These are phyloP conservation scores for Calidris pygmaea DNA, from an alignment of 2,113 vertebrate genomes.

Conservation along the genomic window DNA sequence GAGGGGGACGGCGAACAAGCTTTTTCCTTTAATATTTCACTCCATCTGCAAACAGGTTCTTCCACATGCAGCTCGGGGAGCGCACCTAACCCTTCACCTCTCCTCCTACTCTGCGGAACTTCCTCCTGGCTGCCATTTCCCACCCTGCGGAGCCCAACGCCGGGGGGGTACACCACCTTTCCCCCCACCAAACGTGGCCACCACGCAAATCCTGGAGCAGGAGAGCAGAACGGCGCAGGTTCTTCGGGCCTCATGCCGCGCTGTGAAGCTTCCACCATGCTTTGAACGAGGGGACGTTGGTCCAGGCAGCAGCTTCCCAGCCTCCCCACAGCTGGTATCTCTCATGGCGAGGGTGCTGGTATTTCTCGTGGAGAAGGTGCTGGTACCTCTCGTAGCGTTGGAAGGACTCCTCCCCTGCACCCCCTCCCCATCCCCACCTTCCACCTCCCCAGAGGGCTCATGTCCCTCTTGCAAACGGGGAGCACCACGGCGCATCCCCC, in stretches of 20 bases:
- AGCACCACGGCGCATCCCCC: background rate
- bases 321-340: background rate
- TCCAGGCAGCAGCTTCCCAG: background rate
- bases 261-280: rapidly evolving
- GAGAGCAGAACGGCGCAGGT: background rate
- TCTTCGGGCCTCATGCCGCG: background rate
- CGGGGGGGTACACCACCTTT: background rate
- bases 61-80: background rate
- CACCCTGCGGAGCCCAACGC: rapidly evolving
- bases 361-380: rapidly evolving
- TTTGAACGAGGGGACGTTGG: rapidly evolving
- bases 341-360: rapidly evolving
- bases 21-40: background rate
- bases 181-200: background rate
- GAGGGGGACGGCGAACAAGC: background rate
- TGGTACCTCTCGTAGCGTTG: rapidly evolving
- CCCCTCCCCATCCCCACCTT: background rate
- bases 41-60: background rate
- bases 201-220: rapidly evolving
- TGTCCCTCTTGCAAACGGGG: rapidly evolving
- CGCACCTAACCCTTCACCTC: background rate
- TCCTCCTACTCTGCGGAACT: background rate
- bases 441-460: background rate
- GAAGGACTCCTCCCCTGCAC: background rate
- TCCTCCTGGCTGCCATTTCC: background rate